A percentile compares a stretch with the other conserved stretches of the same genome.
phyloP scores from a whole-genome alignment of 1,140 invertebrate genomes.

The Kradibia gibbosae region DNA sequence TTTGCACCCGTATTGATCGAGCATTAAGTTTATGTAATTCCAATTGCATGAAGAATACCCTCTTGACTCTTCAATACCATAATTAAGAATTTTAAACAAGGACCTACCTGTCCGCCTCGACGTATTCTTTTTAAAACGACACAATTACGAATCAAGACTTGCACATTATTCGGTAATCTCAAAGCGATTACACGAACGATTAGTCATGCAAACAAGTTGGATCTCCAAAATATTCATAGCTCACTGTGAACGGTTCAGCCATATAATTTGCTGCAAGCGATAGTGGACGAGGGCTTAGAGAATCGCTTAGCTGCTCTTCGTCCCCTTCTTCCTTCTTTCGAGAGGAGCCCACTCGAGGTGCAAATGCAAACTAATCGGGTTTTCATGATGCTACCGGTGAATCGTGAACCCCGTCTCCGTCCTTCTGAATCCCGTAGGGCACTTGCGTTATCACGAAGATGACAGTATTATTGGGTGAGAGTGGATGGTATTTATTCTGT shows the following conservation, averaged over 20 bases:
- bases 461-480: not conserved
- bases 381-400: conserved; percentile 54
- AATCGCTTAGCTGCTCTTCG: not conserved
- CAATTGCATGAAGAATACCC: no score
- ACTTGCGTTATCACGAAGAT: not conserved
- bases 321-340: not conserved
- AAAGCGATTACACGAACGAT: conserved; percentile 44
- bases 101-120: not conserved
- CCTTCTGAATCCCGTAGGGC: conserved; percentile 38
- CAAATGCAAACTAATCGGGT: conserved; percentile 64
- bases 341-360: conserved; percentile 50
- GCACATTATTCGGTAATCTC: conserved; percentile 28
- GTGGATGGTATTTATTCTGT: not conserved
- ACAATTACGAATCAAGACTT: not conserved
- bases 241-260: not conserved
- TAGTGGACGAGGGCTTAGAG: not conserved
- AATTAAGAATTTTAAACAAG: no score
- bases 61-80: no score
- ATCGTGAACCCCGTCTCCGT: not conserved
- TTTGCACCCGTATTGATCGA: no score
- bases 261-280: conserved; percentile 26
- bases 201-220: conserved; percentile 39
- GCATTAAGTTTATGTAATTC: no score
- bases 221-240: conserved; percentile 50
- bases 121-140: not conserved